Percentiles rank a stretch among this genome's conserved stretches.
Conservation (phyloP, 2,113 vertebrate genomes). For the Myrmecophaga tridactyla region DNA sequence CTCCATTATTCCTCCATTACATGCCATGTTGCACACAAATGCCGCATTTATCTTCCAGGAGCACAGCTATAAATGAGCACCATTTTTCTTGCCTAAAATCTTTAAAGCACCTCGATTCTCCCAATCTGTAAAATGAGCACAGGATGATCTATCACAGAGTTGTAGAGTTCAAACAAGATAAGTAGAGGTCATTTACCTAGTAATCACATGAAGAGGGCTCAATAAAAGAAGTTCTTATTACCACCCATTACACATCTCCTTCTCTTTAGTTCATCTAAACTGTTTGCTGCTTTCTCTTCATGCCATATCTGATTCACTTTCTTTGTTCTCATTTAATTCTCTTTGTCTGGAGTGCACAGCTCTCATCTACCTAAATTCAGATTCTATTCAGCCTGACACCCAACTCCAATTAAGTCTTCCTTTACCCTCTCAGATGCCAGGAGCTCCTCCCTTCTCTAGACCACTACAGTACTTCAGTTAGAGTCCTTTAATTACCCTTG, state of each 20-base stretch:
- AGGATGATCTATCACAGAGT: neutral
- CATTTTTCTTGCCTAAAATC: neutral
- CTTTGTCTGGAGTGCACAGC: neutral
- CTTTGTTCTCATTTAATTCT: neutral
- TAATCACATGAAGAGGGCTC: neutral
- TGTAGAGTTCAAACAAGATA: neutral
- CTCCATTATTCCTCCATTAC: accelerated
- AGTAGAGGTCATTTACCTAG: neutral
- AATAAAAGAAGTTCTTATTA: accelerated
- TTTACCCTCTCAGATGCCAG: neutral
- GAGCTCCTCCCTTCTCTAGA: neutral
- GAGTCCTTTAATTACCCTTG: neutral
- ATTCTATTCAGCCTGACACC: neutral
- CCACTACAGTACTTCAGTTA: no score
- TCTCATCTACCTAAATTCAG: neutral
- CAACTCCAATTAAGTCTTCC: neutral
- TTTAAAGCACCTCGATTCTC: neutral
- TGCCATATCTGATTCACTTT: neutral
- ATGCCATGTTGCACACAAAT: neutral
- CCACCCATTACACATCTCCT: neutral
- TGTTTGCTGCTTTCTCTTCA: neutral
- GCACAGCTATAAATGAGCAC: neutral
- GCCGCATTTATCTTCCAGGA: neutral
- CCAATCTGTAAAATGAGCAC: neutral
- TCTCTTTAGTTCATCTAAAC: neutral